A percentile compares a stretch with the other conserved stretches of the same genome.
phyloP scores from a whole-genome alignment of 1,140 invertebrate species.

The Heliconius eleuchia region DNA sequence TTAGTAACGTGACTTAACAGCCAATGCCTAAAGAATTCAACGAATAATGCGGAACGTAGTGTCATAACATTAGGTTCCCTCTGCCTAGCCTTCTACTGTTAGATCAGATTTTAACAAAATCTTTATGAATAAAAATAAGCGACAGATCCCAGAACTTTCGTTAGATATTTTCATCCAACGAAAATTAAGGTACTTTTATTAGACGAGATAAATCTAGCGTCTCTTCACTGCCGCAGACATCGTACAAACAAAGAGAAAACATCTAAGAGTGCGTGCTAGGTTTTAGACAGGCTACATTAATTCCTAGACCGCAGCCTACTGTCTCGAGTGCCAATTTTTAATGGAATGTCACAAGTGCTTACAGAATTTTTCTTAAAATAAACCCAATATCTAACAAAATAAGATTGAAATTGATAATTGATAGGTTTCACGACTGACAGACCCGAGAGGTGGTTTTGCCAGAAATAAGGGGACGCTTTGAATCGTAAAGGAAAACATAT shows the following conservation, averaged over 20 bases:
- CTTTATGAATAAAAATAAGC: too few relatives aligned
- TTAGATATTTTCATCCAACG: too few relatives aligned
- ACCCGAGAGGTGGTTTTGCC: constrained; percentile 32
- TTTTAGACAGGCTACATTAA: constrained; percentile 70
- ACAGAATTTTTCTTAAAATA: neutral
- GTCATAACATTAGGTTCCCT: too few relatives aligned
- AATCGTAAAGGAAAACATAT: constrained; percentile 43
- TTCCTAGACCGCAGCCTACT: constrained; percentile 70
- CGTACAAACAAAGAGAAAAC: constrained; percentile 57
- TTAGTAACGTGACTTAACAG: too few relatives aligned
- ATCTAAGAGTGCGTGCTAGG: constrained; percentile 58
- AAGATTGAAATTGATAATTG: constrained; percentile 16
- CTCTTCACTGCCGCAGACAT: constrained; percentile 26
- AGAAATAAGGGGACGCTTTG: constrained; percentile 37
- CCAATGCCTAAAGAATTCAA: too few relatives aligned
- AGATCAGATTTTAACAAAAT: too few relatives aligned
- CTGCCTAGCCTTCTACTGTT: too few relatives aligned
- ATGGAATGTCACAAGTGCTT: constrained; percentile 35
- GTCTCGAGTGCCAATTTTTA: constrained; percentile 55
- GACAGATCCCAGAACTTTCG: too few relatives aligned
- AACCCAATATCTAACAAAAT: neutral
- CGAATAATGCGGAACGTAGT: too few relatives aligned
- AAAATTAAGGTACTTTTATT: neutral
- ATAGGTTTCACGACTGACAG: constrained; percentile 34
- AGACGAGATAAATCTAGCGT: constrained; percentile 19